A percentile compares a stretch with the other conserved stretches of the same genome.
These are phyloP conservation scores for Drosophila mayri DNA, from an alignment of 1,140 invertebrate genomes.

Conservation along the genomic window DNA sequence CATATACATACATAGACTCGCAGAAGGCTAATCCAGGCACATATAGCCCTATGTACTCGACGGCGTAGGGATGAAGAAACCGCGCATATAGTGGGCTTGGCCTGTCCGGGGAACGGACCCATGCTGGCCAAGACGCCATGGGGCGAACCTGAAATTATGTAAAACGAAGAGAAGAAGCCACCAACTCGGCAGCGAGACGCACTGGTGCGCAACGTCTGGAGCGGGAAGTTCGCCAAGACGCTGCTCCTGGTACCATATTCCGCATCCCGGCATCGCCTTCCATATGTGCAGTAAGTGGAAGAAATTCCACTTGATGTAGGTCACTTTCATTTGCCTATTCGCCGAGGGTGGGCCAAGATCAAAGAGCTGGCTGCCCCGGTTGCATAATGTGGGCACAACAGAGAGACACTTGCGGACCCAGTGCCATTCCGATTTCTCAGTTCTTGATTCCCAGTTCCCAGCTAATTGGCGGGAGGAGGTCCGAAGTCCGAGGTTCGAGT, in stretches of 20 bases:
- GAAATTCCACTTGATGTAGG: conserved; percentile 80
- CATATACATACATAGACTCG: conserved; percentile 14
- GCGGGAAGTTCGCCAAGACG: conserved; percentile 36
- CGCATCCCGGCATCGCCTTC: conserved; percentile 37
- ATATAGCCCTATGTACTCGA: conserved; percentile 44
- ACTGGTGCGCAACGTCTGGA: conserved; percentile 54
- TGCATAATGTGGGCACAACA: conserved; percentile 82
- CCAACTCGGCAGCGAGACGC: conserved; percentile 38
- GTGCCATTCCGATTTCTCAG: conserved; percentile 8
- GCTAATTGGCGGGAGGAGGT: conserved; percentile 41
- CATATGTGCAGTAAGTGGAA: conserved; percentile 54
- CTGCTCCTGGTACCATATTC: conserved; percentile 37
- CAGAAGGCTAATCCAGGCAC: conserved; percentile 49
- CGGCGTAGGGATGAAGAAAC: conserved; percentile 36
- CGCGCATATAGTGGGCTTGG: conserved; percentile 42
- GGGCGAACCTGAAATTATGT: conserved; percentile 66
- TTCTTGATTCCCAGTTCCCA: conserved; percentile 19
- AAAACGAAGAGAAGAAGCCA: conserved; percentile 36
- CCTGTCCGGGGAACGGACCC: conserved; percentile 46
- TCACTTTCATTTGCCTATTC: conserved; percentile 74
- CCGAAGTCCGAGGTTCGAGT: conserved; percentile 27
- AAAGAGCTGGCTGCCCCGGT: conserved; percentile 60
- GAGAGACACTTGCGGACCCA: conserved; percentile 36
- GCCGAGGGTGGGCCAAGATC: conserved; percentile 70
- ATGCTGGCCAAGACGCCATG: conserved; percentile 67